phyloP scores from a whole-genome alignment of 2,113 vertebrate genomes.

The Piprites chloris region DNA sequence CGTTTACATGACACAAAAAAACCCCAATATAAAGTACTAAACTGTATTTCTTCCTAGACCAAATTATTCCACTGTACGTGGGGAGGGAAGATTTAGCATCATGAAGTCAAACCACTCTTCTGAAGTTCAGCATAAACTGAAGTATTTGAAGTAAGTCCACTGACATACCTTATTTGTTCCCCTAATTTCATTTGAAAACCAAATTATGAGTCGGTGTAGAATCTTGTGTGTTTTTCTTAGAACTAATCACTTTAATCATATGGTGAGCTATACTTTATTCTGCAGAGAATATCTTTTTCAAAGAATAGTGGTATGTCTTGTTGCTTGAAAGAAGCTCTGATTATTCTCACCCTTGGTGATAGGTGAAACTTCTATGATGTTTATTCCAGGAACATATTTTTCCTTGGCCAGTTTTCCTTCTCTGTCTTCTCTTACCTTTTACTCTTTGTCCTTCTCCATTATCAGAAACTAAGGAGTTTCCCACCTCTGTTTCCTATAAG shows the following conservation, averaged over 20 bases:
- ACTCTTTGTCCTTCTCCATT: background rate
- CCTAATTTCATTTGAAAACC: background rate
- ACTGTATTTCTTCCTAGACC: background rate
- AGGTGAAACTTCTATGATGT: background rate
- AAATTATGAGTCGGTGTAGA: background rate
- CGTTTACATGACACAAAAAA: background rate
- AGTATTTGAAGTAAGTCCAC: background rate
- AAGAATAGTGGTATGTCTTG: background rate
- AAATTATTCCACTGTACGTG: background rate
- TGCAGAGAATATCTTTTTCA: background rate
- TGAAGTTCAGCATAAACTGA: background rate
- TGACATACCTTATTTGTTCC: background rate
- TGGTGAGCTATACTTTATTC: background rate
- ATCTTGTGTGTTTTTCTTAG: background rate
- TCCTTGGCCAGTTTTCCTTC: background rate
- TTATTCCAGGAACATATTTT: background rate
- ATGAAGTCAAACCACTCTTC: background rate
- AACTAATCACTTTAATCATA: background rate
- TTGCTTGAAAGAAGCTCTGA: background rate
- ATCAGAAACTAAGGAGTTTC: background rate
- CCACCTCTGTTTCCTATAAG: background rate
- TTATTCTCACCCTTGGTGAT: background rate
- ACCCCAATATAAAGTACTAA: background rate
- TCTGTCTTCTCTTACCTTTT: background rate
- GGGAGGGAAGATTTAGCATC: background rate